Percentiles rank a stretch among this genome's conserved stretches.
Conservation (phyloP, 2,888 invertebrate genomes). For the Drosophila subquinaria region DNA sequence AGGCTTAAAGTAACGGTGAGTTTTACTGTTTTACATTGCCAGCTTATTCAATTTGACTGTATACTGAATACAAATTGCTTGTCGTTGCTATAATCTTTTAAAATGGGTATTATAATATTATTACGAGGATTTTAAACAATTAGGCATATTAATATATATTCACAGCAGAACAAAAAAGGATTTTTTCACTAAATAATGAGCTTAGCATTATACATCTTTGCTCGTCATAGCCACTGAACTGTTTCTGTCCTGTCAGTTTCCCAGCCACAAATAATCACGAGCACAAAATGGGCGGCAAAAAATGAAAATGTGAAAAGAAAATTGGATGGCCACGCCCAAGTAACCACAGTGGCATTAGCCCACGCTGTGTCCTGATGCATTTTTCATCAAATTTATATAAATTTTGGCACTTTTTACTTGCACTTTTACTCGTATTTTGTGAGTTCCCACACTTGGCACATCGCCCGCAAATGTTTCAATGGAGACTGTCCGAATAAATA, state of each 20-base stretch:
- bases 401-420: constrained; percentile 29
- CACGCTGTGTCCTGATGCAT: constrained; percentile 58
- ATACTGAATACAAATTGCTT: no score
- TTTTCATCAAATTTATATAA: constrained; percentile 53
- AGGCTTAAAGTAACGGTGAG: constrained; percentile 85
- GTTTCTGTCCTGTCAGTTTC: background rate
- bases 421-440: constrained; percentile 8
- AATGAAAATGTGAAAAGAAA: constrained; percentile 22
- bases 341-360: constrained; percentile 51
- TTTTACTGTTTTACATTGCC: constrained; percentile 16
- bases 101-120: no score
- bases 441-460: constrained; percentile 46
- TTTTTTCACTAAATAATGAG: background rate
- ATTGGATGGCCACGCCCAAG: constrained; percentile 46
- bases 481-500: constrained; percentile 7
- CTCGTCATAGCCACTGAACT: constrained; percentile 3
- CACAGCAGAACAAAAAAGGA: background rate
- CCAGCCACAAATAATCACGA: background rate
- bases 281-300: background rate
- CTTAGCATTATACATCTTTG: constrained; percentile 7
- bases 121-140: background rate
- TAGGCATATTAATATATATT: background rate
- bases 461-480: constrained; percentile 56
- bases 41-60: background rate
- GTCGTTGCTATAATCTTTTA: no score